These are phyloP conservation scores for Misgurnus anguillicaudatus DNA, from an alignment of 2,113 vertebrate species.

Conservation along the genomic window DNA sequence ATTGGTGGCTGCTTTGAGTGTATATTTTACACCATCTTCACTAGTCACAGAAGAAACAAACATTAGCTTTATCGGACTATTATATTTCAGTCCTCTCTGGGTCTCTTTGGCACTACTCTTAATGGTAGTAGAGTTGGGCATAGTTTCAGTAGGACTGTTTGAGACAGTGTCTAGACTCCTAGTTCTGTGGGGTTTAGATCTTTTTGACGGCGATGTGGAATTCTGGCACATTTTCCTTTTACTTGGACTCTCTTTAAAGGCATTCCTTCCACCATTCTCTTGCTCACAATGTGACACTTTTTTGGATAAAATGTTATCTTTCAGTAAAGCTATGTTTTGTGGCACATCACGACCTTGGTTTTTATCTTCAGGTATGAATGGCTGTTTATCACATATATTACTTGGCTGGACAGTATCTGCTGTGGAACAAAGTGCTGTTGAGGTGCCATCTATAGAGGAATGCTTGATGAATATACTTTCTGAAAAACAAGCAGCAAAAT, in stretches of 20 bases:
- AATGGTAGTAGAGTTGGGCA: not conserved
- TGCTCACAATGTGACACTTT: not conserved
- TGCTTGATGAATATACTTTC: constrained; percentile 77
- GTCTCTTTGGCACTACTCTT: constrained; percentile 44
- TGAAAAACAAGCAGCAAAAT: constrained; percentile 72
- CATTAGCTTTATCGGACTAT: constrained; percentile 95
- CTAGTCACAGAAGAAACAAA: constrained; percentile 87
- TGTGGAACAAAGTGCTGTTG: constrained; percentile 55
- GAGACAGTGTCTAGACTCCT: constrained; percentile 14
- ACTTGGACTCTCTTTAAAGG: constrained; percentile 34
- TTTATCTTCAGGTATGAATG: constrained; percentile 46
- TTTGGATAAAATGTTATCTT: constrained; percentile 1
- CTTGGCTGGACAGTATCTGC: constrained; percentile 19
- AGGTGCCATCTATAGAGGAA: constrained; percentile 60
- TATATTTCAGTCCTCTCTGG: constrained; percentile 72
- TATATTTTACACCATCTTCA: constrained; percentile 86
- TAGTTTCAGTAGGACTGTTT: not conserved
- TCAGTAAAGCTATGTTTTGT: constrained; percentile 1
- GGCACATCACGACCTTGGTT: not conserved
- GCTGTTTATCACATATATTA: constrained; percentile 10
- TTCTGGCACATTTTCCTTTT: constrained; percentile 33
- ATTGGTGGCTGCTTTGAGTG: constrained; percentile 82
- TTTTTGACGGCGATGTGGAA: constrained; percentile 41
- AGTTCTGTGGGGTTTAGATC: constrained; percentile 54
- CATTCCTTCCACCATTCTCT: not conserved